Evolutionary conservation across 2,888 invertebrate species (phyloP).

Genomic region (Calliphora vomitoria): DNA sequence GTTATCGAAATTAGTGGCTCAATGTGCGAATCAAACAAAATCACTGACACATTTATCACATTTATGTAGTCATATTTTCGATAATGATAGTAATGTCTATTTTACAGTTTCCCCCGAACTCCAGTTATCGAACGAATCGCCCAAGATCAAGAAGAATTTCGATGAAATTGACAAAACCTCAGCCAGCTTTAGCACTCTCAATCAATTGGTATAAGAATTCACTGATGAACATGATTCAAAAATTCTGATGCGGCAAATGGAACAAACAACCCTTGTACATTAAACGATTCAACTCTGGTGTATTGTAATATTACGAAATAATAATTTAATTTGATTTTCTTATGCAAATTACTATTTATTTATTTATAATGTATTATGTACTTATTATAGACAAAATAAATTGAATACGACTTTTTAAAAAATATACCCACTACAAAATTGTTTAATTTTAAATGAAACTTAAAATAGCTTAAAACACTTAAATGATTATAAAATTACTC

Average conservation of each 20-base stretch:
- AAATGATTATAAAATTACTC: too few species aligned
- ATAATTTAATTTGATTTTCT: background rate
- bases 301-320: constrained; percentile 65
- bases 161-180: constrained; percentile 75
- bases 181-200: constrained; percentile 74
- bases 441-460: too few species aligned
- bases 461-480: too few species aligned
- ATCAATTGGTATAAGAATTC: constrained; percentile 71
- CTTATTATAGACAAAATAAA: background rate
- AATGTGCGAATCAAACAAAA: constrained; percentile 67
- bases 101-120: constrained; percentile 63
- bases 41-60: constrained; percentile 14
- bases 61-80: constrained; percentile 60
- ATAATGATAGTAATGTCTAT: constrained; percentile 51
- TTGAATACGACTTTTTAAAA: background rate
- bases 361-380: too few species aligned
- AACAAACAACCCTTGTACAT: constrained; percentile 19
- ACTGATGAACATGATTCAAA: background rate
- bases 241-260: background rate
- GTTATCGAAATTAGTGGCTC: constrained; percentile 63
- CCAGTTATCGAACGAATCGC: constrained; percentile 44
- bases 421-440: background rate
- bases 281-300: constrained; percentile 33
- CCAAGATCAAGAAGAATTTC: constrained; percentile 74
- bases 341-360: background rate